These are phyloP conservation scores for Crax fasciolata DNA, from an alignment of 2,797 vertebrate genomes.

Conservation along the genomic window DNA sequence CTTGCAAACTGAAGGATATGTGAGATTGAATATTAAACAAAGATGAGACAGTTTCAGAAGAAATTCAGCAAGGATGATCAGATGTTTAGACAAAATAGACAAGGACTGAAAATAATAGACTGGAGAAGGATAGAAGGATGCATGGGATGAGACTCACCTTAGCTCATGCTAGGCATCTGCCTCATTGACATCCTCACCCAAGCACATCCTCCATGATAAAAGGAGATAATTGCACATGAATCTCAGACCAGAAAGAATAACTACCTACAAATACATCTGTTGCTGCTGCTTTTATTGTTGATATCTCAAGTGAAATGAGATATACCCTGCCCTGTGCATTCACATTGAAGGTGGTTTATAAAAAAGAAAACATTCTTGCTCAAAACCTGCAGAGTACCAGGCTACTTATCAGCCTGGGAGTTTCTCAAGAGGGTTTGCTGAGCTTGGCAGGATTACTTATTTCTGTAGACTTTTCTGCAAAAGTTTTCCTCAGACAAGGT, in stretches of 20 bases:
- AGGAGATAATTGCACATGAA: not conserved
- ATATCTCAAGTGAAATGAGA: not conserved
- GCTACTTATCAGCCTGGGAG: not conserved
- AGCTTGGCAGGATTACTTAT: not conserved
- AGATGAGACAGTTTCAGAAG: not conserved
- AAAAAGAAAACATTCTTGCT: not conserved
- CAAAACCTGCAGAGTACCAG: not conserved
- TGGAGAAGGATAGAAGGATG: not conserved
- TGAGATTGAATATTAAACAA: not conserved
- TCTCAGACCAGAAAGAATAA: not conserved
- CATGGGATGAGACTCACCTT: not conserved
- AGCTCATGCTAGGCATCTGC: not conserved
- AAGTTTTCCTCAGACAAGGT: not conserved
- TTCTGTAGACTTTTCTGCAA: not conserved
- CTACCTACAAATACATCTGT: not conserved
- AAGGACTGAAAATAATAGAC: not conserved
- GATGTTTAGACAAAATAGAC: not conserved
- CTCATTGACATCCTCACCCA: not conserved
- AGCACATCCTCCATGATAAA: not conserved
- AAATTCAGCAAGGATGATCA: not conserved
- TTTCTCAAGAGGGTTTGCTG: not conserved
- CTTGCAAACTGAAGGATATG: not conserved
- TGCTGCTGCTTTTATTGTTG: not conserved
- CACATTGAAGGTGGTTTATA: not conserved
- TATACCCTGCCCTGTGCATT: not conserved